Percentiles rank a stretch among this genome's conserved stretches.
These are phyloP conservation scores for Paramormyrops kingsleyae DNA, from an alignment of 2,113 vertebrate genomes.

Conservation along the genomic window DNA sequence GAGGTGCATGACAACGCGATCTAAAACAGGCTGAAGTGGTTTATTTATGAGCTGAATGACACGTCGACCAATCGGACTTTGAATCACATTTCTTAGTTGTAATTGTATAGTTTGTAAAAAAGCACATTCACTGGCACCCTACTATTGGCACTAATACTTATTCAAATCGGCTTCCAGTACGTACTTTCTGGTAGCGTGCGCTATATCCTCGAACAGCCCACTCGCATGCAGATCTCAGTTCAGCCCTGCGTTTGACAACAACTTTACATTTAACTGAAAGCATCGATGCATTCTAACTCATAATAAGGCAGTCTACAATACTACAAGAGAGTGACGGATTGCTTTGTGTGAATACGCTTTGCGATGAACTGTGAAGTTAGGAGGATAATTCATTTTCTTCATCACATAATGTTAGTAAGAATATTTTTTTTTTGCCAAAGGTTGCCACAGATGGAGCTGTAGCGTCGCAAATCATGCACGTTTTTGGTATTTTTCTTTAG, in stretches of 20 bases:
- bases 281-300: neutral
- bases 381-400: neutral
- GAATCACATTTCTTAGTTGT: constrained; percentile 53
- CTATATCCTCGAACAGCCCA: neutral
- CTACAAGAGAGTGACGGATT: neutral
- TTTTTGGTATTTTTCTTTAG: neutral
- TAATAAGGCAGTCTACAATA: neutral
- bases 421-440: neutral
- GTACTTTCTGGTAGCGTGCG: neutral
- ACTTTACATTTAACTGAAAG: neutral
- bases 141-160: neutral
- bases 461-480: neutral
- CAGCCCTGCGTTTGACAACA: neutral
- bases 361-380: neutral
- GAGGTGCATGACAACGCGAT: neutral
- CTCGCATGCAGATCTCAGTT: neutral
- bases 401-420: neutral
- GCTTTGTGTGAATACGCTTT: neutral
- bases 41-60: neutral
- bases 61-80: neutral
- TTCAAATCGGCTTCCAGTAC: neutral
- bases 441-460: constrained; percentile 2
- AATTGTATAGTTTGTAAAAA: neutral
- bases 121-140: neutral
- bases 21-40: neutral